Conservation (phyloP, 2,797 vertebrate genomes). For the Rhinoraja longicauda region DNA sequence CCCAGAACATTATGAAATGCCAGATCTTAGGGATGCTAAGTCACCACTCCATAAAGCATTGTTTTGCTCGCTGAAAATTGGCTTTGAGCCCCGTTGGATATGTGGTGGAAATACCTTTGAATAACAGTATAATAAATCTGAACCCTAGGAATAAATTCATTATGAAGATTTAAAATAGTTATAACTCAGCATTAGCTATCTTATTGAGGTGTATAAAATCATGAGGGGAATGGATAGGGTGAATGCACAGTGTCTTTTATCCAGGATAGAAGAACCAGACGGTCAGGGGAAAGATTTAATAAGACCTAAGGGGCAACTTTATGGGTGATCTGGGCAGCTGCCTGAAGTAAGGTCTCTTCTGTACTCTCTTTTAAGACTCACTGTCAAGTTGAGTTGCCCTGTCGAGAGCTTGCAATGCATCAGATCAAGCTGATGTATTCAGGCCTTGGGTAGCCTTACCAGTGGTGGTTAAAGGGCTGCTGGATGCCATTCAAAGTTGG, state of each 20-base stretch:
- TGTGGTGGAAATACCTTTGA: neutral
- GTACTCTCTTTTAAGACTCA: neutral
- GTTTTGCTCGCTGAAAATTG: neutral
- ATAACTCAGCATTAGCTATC: neutral
- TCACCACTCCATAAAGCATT: neutral
- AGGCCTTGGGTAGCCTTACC: neutral
- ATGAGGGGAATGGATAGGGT: too few species aligned
- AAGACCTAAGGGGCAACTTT: too few species aligned
- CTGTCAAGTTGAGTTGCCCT: neutral
- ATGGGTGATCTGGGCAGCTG: neutral
- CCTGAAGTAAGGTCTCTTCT: neutral
- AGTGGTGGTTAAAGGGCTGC: too few species aligned
- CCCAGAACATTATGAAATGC: neutral
- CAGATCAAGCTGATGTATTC: neutral
- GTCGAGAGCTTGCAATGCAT: neutral
- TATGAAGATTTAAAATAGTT: neutral
- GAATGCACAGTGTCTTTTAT: too few species aligned
- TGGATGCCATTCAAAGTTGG: neutral
- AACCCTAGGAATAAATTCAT: slow-evolving; percentile 1
- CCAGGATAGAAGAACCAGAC: too few species aligned
- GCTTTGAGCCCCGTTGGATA: neutral
- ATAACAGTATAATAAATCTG: neutral
- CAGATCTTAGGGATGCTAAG: neutral
- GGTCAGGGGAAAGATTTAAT: too few species aligned
- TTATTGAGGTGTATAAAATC: neutral